Evolutionary conservation across 2,888 invertebrate genomes (phyloP).

Genomic region (Gymnoscelis rufifasciata): DNA sequence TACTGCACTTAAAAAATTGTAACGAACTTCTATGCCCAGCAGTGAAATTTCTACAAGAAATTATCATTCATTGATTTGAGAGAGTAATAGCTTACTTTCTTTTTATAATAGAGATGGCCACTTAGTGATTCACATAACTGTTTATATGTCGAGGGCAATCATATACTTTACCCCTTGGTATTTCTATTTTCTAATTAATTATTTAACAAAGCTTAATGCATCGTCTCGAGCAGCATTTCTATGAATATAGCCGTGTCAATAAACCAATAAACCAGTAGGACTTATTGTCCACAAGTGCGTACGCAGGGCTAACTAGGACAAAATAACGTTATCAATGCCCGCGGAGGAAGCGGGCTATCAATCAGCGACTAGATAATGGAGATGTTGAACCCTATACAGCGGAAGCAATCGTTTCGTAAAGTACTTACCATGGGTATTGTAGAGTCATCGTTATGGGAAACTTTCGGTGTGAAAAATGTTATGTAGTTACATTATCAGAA

Average conservation of each 20-base stretch:
- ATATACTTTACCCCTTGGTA: no score
- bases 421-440: constrained; percentile 23
- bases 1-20: no score
- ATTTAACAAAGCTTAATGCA: no score
- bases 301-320: constrained; percentile 48
- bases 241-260: constrained; percentile 39
- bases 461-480: constrained; percentile 2
- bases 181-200: no score
- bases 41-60: no score
- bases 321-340: constrained; percentile 44
- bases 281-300: constrained; percentile 22
- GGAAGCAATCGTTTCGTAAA: constrained; percentile 51
- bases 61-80: no score
- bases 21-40: no score
- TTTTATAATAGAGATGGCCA: no score
- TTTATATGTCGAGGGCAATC: no score
- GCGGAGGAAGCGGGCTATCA: constrained; percentile 67
- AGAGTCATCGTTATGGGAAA: constrained; percentile 26
- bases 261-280: constrained; percentile 37
- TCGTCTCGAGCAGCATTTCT: constrained; percentile 18
- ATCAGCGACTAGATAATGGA: constrained; percentile 66
- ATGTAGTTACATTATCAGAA: no score
- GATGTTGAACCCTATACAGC: constrained; percentile 60
- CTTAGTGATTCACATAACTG: no score
- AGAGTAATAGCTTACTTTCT: no score